Conservation (phyloP, 1,140 invertebrate genomes). For the Lasaia peninsularis region DNA sequence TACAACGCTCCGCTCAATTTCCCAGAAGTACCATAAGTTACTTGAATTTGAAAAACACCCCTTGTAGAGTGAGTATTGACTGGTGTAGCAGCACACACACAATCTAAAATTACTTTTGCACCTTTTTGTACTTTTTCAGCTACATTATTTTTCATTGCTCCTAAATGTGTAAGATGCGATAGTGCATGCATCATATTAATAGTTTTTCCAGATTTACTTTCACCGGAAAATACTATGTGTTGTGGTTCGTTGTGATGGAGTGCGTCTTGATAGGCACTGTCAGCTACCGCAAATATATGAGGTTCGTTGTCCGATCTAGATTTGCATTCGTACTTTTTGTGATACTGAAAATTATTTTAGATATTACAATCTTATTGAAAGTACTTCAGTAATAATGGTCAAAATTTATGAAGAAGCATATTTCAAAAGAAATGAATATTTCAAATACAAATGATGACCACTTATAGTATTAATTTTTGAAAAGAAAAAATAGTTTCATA, state of each 20-base stretch:
- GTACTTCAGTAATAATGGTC: too few species aligned
- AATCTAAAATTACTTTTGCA: conserved; percentile 86
- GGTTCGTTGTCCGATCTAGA: conserved; percentile 93
- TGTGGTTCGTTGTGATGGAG: conserved; percentile 90
- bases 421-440: too few species aligned
- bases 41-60: conserved; percentile 89
- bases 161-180: conserved; percentile 86
- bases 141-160: conserved; percentile 78
- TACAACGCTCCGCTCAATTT: conserved; percentile 92
- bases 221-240: conserved; percentile 89
- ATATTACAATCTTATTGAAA: too few species aligned
- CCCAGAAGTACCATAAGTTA: conserved; percentile 90
- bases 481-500: too few species aligned
- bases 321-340: conserved; percentile 89
- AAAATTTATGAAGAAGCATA: too few species aligned
- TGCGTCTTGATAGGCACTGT: conserved; percentile 91
- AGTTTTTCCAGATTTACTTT: conserved; percentile 91
- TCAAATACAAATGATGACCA: too few species aligned
- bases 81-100: conserved; percentile 90
- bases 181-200: conserved; percentile 85
- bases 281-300: conserved; percentile 93
- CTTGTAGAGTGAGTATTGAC: conserved; percentile 92
- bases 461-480: too few species aligned
- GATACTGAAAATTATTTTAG: conserved; percentile 79
- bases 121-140: conserved; percentile 84